Evolutionary conservation across 2,888 invertebrate genomes (phyloP), one percentile per base, ranked within the genome.

Genomic region (Campoplex nolae): DNA sequence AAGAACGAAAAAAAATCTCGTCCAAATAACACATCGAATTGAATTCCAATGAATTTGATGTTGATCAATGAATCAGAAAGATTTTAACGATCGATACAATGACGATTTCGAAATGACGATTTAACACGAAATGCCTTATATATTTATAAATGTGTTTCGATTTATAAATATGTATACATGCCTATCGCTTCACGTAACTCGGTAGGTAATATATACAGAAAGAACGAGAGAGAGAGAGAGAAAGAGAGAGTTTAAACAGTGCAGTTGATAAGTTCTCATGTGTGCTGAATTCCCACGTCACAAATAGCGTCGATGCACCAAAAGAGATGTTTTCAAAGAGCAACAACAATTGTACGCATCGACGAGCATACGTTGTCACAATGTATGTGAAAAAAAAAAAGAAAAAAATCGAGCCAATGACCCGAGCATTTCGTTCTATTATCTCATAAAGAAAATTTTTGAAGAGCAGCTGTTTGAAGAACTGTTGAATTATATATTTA

Each of bases 271-370:
- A 79, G 76, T 83, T 86, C 80, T 28, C 83, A 80, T 77, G 86
- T 73, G 80, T 73, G 80, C 80, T 67, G 18, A 28, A 67, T 87
- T 84, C 87, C 78, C 87, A 87, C 84, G 82, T 83, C 73, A 83
- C 83, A 67, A 80, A 71, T 76, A 79, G 65, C 54, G 67, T 65
- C 51, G 75, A 82, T 78, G 45, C 68, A 65, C 82, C 75, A 35
- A 84, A 87, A 84, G 81, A 83, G 62, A 62, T 16, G 3, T 28
- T 62, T 62, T 13, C 11, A 71, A 68, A 42, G 42, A 76, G 45
- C 45, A 65, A 65, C 32, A 8, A 38, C 77, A 78, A 86, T 86
- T 76, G 68, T 68, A 58, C 77, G 76, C 68, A 81, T 86, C 74
- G 81, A 79, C 45, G 54, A 42, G 62, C 35, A 65, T 70, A 62